Conservation (phyloP, 2,888 invertebrate species). For the Biston stratarius region DNA sequence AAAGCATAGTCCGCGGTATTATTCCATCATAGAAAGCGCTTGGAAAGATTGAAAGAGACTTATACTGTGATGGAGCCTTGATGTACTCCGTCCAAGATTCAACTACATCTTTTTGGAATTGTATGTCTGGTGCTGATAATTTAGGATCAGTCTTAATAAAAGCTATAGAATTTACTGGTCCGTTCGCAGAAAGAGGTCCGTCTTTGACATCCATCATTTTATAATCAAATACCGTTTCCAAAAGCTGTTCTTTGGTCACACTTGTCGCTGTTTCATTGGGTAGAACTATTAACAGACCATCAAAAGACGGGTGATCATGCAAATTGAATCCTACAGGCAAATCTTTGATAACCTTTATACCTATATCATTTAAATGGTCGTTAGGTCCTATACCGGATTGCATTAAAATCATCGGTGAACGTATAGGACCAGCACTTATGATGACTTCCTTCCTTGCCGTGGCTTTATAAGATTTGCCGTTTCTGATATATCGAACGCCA, state of each 20-base stretch:
- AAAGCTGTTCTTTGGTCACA: slow-evolving; percentile 66
- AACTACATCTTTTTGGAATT: slow-evolving; percentile 62
- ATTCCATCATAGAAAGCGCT: slow-evolving; percentile 87
- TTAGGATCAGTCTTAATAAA: slow-evolving; percentile 84
- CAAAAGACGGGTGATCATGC: slow-evolving; percentile 75
- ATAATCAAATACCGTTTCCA: slow-evolving; percentile 71
- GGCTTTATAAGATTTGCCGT: slow-evolving; percentile 54
- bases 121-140: slow-evolving; percentile 87
- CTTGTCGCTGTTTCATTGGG: slow-evolving; percentile 79
- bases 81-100: slow-evolving; percentile 72
- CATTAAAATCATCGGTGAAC: slow-evolving; percentile 70
- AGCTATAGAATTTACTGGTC: slow-evolving; percentile 82
- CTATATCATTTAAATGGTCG: slow-evolving; percentile 57
- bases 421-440: slow-evolving; percentile 65
- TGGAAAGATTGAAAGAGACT: slow-evolving; percentile 72
- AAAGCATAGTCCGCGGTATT: slow-evolving; percentile 83
- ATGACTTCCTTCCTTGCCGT: slow-evolving; percentile 71
- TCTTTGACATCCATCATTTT: slow-evolving; percentile 60
- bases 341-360: slow-evolving; percentile 62
- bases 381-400: slow-evolving; percentile 73
- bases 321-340: slow-evolving; percentile 72
- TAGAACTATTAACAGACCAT: slow-evolving; percentile 80
- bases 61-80: slow-evolving; percentile 70
- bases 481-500: slow-evolving; percentile 61
- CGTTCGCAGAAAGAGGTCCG: slow-evolving; percentile 84